phyloP scores from a whole-genome alignment of 2,888 invertebrate genomes.

The Aleiodes testaceus region DNA sequence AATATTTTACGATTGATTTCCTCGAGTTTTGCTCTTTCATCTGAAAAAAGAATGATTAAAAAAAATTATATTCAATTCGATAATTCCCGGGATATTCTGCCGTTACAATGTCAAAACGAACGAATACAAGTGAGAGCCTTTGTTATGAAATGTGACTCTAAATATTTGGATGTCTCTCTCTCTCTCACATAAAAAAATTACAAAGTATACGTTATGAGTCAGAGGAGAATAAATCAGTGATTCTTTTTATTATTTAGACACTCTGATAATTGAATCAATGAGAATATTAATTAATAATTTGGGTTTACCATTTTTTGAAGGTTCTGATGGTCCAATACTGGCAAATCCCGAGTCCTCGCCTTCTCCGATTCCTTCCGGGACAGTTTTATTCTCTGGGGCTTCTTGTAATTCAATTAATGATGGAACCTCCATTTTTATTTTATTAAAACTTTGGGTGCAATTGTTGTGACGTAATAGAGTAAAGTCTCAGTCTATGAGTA shows the following conservation, averaged over 20 bases:
- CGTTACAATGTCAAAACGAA: too few relatives aligned
- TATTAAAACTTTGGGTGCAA: too few relatives aligned
- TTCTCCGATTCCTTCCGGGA: constrained; percentile 45
- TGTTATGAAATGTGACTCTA: too few relatives aligned
- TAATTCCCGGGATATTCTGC: too few relatives aligned
- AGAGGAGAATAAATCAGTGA: too few relatives aligned
- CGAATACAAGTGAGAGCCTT: too few relatives aligned
- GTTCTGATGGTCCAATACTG: constrained; percentile 47
- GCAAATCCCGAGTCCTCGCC: constrained; percentile 53
- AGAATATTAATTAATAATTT: not conserved
- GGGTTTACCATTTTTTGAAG: constrained; percentile 26
- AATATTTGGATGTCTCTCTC: too few relatives aligned
- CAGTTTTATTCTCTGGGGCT: not conserved
- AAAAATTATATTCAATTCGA: too few relatives aligned
- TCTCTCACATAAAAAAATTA: too few relatives aligned
- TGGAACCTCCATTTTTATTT: not conserved
- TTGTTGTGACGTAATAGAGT: too few relatives aligned
- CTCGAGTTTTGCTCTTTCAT: not conserved
- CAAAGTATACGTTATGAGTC: too few relatives aligned
- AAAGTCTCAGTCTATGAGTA: too few relatives aligned
- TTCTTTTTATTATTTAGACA: not conserved
- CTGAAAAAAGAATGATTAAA: not conserved
- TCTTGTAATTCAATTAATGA: not conserved
- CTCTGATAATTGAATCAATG: not conserved
- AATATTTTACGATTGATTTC: not conserved